Percentiles rank a stretch among this genome's conserved stretches.
Conservation (phyloP, 1,140 invertebrate species). For the Cotesia typhae region DNA sequence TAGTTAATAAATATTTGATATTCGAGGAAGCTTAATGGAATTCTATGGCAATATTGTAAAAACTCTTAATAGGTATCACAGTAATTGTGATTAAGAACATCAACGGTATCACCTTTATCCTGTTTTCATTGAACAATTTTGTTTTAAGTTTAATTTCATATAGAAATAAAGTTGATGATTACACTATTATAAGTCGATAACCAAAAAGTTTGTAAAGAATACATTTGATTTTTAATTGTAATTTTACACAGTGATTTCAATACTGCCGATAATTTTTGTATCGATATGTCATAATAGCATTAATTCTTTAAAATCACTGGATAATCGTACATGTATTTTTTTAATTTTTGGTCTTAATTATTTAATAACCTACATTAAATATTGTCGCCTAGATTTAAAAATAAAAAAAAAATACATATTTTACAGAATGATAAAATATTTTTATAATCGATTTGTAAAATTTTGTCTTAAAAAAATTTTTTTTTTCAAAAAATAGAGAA, state of each 20-base stretch:
- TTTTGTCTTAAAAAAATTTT: constrained; percentile 2
- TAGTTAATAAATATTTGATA: neutral
- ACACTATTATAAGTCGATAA: neutral
- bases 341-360: constrained; percentile 61
- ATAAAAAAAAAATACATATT: constrained; percentile 35
- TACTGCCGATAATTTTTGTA: constrained; percentile 36
- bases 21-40: constrained; percentile 23
- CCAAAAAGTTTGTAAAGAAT: neutral
- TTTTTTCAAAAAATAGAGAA: neutral
- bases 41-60: constrained; percentile 46
- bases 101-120: constrained; percentile 46
- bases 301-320: constrained; percentile 36
- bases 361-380: constrained; percentile 56
- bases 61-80: constrained; percentile 56
- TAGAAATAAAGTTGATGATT: constrained; percentile 33
- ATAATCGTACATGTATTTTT: constrained; percentile 45
- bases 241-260: neutral
- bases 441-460: neutral
- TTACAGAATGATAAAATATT: neutral
- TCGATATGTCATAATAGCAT: neutral
- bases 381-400: constrained; percentile 54
- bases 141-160: constrained; percentile 11
- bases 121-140: constrained; percentile 18
- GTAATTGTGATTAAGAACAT: constrained; percentile 53
- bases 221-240: neutral